Conservation (phyloP, 2,888 invertebrate genomes). For the Heliconius ethilla region DNA sequence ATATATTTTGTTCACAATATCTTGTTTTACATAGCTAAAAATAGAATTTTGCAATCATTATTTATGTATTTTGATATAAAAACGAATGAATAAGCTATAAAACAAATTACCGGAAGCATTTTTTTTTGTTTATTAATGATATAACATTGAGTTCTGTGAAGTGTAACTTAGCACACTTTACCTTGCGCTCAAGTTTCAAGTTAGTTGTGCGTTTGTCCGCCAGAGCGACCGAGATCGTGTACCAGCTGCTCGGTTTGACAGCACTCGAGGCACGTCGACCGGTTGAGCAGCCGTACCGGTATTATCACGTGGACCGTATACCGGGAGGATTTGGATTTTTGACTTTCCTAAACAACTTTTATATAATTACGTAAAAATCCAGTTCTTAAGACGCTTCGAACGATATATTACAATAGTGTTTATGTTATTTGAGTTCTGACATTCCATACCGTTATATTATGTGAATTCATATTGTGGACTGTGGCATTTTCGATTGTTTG, state of each 20-base stretch:
- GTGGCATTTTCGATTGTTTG: conserved; percentile 71
- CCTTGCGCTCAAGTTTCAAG: conserved; percentile 48
- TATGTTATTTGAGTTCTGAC: conserved; percentile 52
- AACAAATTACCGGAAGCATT: neutral
- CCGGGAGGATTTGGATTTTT: conserved; percentile 61
- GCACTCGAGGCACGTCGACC: conserved; percentile 67
- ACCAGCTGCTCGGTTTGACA: conserved; percentile 58
- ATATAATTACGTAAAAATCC: conserved; percentile 58
- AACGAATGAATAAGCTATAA: neutral
- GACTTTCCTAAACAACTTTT: conserved; percentile 65
- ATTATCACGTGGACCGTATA: conserved; percentile 62
- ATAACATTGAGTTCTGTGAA: conserved; percentile 3
- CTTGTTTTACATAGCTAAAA: neutral
- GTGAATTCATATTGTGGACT: conserved; percentile 68
- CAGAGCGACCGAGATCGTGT: conserved; percentile 68
- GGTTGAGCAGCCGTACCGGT: conserved; percentile 44
- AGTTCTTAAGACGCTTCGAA: conserved; percentile 44
- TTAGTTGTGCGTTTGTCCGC: conserved; percentile 74
- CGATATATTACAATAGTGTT: conserved; percentile 47
- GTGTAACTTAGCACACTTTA: conserved; percentile 53
- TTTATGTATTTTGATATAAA: neutral
- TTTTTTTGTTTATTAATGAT: neutral
- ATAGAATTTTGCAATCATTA: neutral
- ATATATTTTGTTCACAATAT: too few species aligned
- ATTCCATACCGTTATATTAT: conserved; percentile 65